Conservation (phyloP, 37 sponge, comb jelly and placozoan genomes). For the Ianthella basta region DNA sequence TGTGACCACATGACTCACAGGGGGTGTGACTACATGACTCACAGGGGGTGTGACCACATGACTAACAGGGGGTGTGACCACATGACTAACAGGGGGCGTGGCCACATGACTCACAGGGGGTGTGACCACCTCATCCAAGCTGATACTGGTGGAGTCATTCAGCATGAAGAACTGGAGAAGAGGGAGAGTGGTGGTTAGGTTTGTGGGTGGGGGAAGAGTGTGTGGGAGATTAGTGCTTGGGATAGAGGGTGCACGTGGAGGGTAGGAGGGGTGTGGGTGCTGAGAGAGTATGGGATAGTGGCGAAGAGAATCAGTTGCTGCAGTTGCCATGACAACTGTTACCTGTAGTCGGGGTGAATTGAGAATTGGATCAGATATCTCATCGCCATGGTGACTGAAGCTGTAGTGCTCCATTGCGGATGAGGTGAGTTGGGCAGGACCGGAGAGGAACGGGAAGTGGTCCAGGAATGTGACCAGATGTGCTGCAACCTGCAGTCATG, state of each 20-base stretch:
- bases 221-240: not conserved
- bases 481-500: conserved; percentile 54
- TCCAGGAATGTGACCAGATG: conserved; percentile 74
- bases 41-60: no score
- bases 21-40: no score
- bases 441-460: conserved; percentile 86
- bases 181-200: not conserved
- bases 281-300: no score
- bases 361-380: conserved; percentile 58
- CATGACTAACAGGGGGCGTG: no score
- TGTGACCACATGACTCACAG: no score
- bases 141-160: conserved; percentile 58
- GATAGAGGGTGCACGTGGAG: not conserved
- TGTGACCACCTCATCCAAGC: conserved; percentile 75
- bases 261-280: not conserved
- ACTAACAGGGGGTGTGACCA: no score
- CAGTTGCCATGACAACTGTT: not conserved
- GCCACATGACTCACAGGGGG: conserved; percentile 17
- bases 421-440: conserved; percentile 78
- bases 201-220: not conserved
- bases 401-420: conserved; percentile 65
- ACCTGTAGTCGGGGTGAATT: conserved; percentile 82
- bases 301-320: no score
- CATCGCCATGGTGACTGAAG: conserved; percentile 50
- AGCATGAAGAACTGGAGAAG: conserved; percentile 72